Evolutionary conservation across 2,888 invertebrate species (phyloP), one percentile per base, ranked within the genome.

Genomic region (Chrysomela aeneicollis): DNA sequence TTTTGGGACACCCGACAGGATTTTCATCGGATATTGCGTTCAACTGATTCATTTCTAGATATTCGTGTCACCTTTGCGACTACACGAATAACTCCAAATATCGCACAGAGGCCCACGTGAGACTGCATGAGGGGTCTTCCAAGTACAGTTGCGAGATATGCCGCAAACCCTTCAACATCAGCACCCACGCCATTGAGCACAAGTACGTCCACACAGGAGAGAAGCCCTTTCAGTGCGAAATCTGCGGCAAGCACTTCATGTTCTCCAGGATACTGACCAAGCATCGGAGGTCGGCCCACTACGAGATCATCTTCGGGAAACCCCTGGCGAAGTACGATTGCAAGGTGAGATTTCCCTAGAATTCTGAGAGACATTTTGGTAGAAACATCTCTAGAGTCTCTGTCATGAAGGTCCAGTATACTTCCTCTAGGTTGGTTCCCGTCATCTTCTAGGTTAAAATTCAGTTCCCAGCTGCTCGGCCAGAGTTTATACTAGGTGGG

Each of bases 221-320:
- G 47, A 78, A 84, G 66, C 84, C 84, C 53, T 85, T 85, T 75
- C 83, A 84, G 67, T 86, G 86, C 74, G 84, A 85, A 61, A 82
- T 84, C 10, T 86, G 86, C 71, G 82, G 83, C 70, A 84, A 85
- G 58, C 82, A 83, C 15, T 85, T 85, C 64, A 84, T 84, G 60
- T 76, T 77, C 58, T 77, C 76, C 9, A 85, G 86, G 68, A 85
- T 85, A 64, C 71, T 86, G 9, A 83, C 83, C 6, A 78, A 84
- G 0, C 86, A 87, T 64, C 78, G 81, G 0, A 82, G 81, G 47
- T 76, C 80, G 0, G 80, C 83, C 0, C 86, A 86, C 55, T 85
- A 85, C 1, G 83, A 85, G 60, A 73, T 82, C 0, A 73, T 73
- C 63, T 75, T 73, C 5, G 72, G 76, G 46, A 73, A 73, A 65